Conservation (phyloP, 2,797 vertebrate species). For the Furcifer pardalis region DNA sequence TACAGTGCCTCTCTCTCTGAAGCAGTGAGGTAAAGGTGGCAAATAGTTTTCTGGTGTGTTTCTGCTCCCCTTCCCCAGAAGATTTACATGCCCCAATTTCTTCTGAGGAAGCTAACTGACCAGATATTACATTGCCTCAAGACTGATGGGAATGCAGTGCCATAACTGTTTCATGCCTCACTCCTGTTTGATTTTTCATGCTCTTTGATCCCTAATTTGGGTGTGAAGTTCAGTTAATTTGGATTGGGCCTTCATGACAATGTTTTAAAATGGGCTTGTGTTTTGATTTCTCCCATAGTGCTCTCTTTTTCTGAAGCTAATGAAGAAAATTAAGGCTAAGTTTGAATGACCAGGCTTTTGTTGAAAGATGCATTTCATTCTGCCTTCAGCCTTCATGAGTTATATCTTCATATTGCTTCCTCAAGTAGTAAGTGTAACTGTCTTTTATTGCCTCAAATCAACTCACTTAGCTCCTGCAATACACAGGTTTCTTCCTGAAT, state of each 20-base stretch:
- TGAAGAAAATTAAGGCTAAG: constrained; percentile 56
- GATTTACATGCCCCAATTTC: neutral
- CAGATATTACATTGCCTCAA: constrained; percentile 36
- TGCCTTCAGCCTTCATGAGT: constrained; percentile 51
- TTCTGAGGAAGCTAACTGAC: constrained; percentile 47
- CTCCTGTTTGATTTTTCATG: constrained; percentile 66
- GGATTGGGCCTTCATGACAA: constrained; percentile 38
- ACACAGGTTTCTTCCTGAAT: constrained; percentile 31
- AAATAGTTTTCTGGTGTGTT: constrained; percentile 48
- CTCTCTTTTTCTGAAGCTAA: constrained; percentile 48
- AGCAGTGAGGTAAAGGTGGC: constrained; percentile 53
- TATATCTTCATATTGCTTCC: constrained; percentile 52
- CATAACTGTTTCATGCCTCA: constrained; percentile 64
- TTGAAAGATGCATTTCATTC: constrained; percentile 30
- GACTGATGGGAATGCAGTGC: constrained; percentile 46
- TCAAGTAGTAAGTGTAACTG: constrained; percentile 40
- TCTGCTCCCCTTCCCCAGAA: constrained; percentile 23
- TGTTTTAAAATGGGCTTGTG: constrained; percentile 52
- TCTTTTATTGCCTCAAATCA: constrained; percentile 49
- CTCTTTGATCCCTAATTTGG: constrained; percentile 70
- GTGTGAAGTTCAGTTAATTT: constrained; percentile 68
- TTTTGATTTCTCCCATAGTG: constrained; percentile 55
- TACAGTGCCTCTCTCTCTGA: constrained; percentile 37
- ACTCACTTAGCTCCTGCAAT: constrained; percentile 23
- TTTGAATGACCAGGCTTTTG: constrained; percentile 42